These are phyloP conservation scores for Boloria selene DNA, from an alignment of 2,888 invertebrate genomes.

Conservation along the genomic window DNA sequence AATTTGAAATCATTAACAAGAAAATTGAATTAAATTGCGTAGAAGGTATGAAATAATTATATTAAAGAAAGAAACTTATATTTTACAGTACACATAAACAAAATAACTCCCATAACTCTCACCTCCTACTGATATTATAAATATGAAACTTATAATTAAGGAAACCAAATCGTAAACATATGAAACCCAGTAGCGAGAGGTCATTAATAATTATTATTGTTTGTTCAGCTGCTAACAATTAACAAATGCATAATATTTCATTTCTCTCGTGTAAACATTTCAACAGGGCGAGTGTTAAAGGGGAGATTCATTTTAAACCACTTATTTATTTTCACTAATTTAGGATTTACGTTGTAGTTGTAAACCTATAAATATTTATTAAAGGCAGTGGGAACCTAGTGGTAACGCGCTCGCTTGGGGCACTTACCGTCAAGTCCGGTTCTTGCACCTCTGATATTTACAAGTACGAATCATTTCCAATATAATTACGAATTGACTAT, in stretches of 20 bases:
- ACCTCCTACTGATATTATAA: constrained; percentile 16
- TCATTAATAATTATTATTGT: constrained; percentile 26
- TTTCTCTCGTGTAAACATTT: constrained; percentile 18
- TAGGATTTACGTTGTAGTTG: not conserved
- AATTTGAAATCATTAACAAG: too few species aligned
- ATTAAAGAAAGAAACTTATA: too few species aligned
- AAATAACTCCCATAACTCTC: not conserved
- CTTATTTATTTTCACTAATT: not conserved
- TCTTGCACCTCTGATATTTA: too few species aligned
- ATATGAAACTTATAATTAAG: constrained; percentile 7
- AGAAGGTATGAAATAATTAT: too few species aligned
- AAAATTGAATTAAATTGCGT: too few species aligned
- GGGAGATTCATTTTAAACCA: not conserved
- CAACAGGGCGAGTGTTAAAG: constrained; percentile 4
- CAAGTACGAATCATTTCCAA: too few species aligned
- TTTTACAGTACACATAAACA: too few species aligned
- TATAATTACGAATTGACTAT: too few species aligned
- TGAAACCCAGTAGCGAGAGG: constrained; percentile 19
- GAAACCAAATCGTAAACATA: constrained; percentile 21
- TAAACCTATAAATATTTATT: too few species aligned
- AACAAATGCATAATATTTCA: constrained; percentile 25
- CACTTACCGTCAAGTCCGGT: too few species aligned
- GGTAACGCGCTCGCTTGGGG: too few species aligned
- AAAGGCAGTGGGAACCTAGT: too few species aligned
- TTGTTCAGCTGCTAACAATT: constrained; percentile 31